Percentiles rank a stretch among this genome's conserved stretches.
Conservation (phyloP, 2,797 vertebrate species). For the Cynopterus sphinx region DNA sequence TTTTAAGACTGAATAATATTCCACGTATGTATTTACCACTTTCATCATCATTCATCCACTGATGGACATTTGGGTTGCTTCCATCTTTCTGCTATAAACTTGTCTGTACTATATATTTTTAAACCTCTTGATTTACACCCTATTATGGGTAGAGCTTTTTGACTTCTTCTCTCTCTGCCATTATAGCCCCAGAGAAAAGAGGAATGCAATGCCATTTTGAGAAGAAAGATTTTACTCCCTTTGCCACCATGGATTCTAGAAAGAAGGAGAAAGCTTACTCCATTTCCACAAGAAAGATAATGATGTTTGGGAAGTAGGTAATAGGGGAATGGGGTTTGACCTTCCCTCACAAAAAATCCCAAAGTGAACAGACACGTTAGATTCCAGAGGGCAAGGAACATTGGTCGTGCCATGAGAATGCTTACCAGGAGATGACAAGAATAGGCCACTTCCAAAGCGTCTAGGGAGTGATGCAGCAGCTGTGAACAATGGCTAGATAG, state of each 20-base stretch:
- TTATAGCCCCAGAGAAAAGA: not conserved
- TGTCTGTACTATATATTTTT: not conserved
- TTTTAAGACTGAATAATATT: not conserved
- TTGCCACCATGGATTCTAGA: not conserved
- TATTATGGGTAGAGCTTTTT: not conserved
- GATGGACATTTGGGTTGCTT: not conserved
- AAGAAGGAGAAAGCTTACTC: not conserved
- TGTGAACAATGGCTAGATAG: not conserved
- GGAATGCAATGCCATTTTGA: not conserved
- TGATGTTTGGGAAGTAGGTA: not conserved
- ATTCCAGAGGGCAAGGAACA: not conserved
- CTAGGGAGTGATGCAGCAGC: not conserved
- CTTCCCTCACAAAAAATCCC: not conserved
- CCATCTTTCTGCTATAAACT: not conserved
- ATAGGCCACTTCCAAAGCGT: not conserved
- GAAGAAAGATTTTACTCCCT: not conserved
- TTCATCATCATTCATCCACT: not conserved
- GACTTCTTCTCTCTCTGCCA: not conserved
- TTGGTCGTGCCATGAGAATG: not conserved
- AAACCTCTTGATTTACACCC: not conserved
- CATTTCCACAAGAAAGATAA: not conserved
- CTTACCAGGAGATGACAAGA: not conserved
- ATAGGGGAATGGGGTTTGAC: not conserved
- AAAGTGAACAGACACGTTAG: not conserved
- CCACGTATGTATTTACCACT: not conserved